Conservation (phyloP, 2,888 invertebrate genomes). For the Caenorhabditis virilis region DNA sequence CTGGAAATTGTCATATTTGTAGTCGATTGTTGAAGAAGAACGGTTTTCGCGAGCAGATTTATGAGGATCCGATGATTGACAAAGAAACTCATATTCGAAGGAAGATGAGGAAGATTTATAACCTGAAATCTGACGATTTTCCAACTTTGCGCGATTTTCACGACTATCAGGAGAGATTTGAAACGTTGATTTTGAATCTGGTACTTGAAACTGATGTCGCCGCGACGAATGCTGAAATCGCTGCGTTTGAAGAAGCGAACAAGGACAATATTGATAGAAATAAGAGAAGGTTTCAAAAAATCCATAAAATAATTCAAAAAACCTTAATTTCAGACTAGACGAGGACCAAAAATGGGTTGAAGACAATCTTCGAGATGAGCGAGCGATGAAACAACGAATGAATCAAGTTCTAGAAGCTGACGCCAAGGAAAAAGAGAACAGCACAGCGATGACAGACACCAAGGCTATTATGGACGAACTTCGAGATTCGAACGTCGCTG, state of each 20-base stretch:
- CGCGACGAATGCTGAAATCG: constrained; percentile 56
- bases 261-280: constrained; percentile 62
- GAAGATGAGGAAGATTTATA: constrained; percentile 82
- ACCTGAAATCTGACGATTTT: constrained; percentile 94
- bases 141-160: constrained; percentile 82
- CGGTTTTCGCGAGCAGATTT: constrained; percentile 90
- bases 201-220: constrained; percentile 56
- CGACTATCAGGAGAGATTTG: constrained; percentile 82
- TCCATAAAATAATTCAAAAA: too few relatives aligned
- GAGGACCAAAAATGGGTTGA: constrained; percentile 76
- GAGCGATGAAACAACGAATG: constrained; percentile 44
- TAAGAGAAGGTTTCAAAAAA: too few relatives aligned
- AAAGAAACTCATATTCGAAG: constrained; percentile 95
- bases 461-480: constrained; percentile 90
- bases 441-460: constrained; percentile 39
- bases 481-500: constrained; percentile 88
- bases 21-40: constrained; percentile 83
- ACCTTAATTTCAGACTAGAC: too few relatives aligned
- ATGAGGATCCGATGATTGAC: constrained; percentile 93
- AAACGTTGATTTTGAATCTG: constrained; percentile 57
- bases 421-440: constrained; percentile 35
- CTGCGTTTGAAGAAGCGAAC: constrained; percentile 53
- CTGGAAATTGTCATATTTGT: constrained; percentile 81
- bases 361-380: constrained; percentile 70
- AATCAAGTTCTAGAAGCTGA: constrained; percentile 35